These are phyloP conservation scores for Iselma pallidipennis DNA, from an alignment of 2,888 invertebrate genomes.

Conservation along the genomic window DNA sequence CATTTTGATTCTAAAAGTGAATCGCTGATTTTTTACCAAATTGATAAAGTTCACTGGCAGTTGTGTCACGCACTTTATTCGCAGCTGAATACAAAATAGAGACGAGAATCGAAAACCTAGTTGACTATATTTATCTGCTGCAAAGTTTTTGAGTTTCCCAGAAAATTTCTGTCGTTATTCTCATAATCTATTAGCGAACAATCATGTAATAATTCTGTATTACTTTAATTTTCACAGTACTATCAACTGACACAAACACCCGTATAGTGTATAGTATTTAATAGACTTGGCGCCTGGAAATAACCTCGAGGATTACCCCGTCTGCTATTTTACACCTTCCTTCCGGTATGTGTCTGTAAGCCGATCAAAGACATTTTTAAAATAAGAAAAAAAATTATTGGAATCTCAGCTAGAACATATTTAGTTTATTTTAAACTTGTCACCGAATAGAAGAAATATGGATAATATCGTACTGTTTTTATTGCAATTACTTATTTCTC, in stretches of 20 bases:
- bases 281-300: not conserved
- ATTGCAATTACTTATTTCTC: slow-evolving; percentile 13
- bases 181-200: not conserved
- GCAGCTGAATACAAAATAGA: not conserved
- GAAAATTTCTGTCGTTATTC: not conserved
- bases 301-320: not conserved
- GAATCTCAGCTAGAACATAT: no score
- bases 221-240: not conserved
- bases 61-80: not conserved
- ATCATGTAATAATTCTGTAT: not conserved
- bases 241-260: not conserved
- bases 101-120: not conserved
- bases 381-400: not conserved
- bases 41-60: not conserved
- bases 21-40: not conserved
- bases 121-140: not conserved
- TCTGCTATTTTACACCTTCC: not conserved
- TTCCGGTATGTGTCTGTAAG: not conserved
- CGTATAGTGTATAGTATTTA: not conserved
- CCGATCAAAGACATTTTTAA: not conserved
- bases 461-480: slow-evolving; percentile 14
- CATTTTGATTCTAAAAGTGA: not conserved
- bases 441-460: not conserved
- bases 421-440: not conserved
- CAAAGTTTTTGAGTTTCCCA: not conserved